Percentiles rank a stretch among this genome's conserved stretches.
Evolutionary conservation across 2,888 invertebrate species (phyloP).

Genomic region (Eugnorisma glareosa): DNA sequence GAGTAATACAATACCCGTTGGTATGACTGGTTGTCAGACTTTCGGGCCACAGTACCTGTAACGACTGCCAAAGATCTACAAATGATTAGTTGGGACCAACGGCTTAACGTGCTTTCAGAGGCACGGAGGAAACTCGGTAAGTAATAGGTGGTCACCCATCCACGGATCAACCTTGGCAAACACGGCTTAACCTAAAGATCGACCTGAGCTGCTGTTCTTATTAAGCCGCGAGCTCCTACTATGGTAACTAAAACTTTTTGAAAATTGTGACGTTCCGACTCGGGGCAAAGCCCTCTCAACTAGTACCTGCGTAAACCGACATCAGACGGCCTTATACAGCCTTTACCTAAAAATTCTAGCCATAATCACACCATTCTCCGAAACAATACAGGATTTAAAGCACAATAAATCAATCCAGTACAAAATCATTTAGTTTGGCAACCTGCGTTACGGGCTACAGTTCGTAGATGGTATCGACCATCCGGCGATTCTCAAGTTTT

Average conservation of each 20-base stretch:
- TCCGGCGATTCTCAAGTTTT: constrained; percentile 86
- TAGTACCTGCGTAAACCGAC: not conserved
- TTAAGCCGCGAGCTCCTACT: not conserved
- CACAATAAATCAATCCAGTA: constrained; percentile 80
- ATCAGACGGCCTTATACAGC: constrained; percentile 23
- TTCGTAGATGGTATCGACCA: constrained; percentile 81
- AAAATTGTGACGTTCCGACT: not conserved
- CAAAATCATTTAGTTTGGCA: constrained; percentile 82
- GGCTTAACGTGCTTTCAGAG: not conserved
- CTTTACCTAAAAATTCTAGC: constrained; percentile 50
- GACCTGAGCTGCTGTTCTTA: not conserved
- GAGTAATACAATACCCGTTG: too few species aligned
- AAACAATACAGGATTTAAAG: constrained; percentile 68
- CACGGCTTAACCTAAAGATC: too few species aligned
- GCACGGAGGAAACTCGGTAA: not conserved
- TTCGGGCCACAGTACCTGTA: not conserved
- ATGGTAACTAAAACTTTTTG: not conserved
- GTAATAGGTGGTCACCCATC: not conserved
- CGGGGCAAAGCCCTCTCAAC: constrained; percentile 2
- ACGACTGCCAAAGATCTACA: not conserved
- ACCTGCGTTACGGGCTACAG: constrained; percentile 75
- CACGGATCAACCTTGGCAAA: not conserved
- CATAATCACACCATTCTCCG: constrained; percentile 56
- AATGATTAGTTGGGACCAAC: not conserved
- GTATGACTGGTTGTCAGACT: too few species aligned